Percentiles rank a stretch among this genome's conserved stretches.
These are phyloP conservation scores for Diarsia mendica DNA, from an alignment of 2,888 invertebrate genomes.

Conservation along the genomic window DNA sequence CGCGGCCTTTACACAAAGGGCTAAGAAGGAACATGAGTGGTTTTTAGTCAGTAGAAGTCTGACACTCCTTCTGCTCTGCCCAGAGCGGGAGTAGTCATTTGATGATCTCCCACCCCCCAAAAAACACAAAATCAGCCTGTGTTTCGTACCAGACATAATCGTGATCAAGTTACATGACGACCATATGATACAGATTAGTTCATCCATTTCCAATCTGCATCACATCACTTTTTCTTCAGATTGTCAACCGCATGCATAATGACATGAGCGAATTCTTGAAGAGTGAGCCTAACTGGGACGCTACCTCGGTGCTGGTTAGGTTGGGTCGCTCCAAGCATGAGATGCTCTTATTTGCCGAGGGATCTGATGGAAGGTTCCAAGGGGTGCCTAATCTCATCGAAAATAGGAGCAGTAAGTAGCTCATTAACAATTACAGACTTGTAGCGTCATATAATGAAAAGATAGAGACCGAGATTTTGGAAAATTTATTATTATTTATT, in stretches of 20 bases:
- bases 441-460: background rate
- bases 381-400: conserved; percentile 79
- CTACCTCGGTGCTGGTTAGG: conserved; percentile 75
- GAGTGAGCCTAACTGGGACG: conserved; percentile 80
- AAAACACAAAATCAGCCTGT: no score
- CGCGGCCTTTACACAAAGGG: no score
- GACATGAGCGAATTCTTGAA: conserved; percentile 83
- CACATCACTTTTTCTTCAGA: conserved; percentile 65
- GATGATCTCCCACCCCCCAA: no score
- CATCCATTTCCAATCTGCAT: background rate
- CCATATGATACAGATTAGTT: no score
- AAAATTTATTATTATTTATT: no score
- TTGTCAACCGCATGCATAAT: conserved; percentile 74
- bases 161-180: no score
- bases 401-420: conserved; percentile 78
- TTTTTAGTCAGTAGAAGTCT: no score
- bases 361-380: conserved; percentile 78
- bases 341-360: conserved; percentile 80
- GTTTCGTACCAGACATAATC: no score
- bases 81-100: no score
- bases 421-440: background rate
- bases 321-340: conserved; percentile 76
- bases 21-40: no score
- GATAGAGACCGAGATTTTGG: no score
- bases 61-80: no score